A percentile compares a stretch with the other conserved stretches of the same genome.
Evolutionary conservation across 2,797 vertebrate genomes (phyloP).

Genomic region (Pseudomugil tenellus): DNA sequence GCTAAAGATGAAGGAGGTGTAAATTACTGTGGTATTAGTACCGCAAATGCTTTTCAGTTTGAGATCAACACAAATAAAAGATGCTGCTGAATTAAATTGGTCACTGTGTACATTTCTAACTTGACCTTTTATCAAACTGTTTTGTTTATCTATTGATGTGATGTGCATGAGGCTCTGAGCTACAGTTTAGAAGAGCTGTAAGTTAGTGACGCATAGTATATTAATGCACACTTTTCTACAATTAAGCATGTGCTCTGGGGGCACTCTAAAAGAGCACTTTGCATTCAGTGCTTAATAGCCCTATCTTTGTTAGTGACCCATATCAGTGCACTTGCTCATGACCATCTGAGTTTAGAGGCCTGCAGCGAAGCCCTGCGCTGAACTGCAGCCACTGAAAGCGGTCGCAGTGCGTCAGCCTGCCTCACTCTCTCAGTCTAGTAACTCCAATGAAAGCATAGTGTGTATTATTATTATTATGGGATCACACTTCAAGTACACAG

Average conservation of each 20-base stretch:
- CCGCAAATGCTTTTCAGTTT: background rate
- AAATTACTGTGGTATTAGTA: background rate
- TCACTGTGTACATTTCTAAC: background rate
- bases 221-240: slow-evolving; percentile 63
- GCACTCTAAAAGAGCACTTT: slow-evolving; percentile 55
- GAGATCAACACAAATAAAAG: background rate
- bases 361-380: slow-evolving; percentile 40
- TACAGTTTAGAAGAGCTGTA: slow-evolving; percentile 35
- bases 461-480: slow-evolving; percentile 49
- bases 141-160: slow-evolving; percentile 42
- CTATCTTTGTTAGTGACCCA: slow-evolving; percentile 59
- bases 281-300: slow-evolving; percentile 44
- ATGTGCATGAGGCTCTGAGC: slow-evolving; percentile 36
- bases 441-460: slow-evolving; percentile 47
- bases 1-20: background rate
- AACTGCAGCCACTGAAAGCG: slow-evolving; percentile 29
- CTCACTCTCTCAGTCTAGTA: slow-evolving; percentile 7
- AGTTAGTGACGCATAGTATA: slow-evolving; percentile 57
- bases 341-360: slow-evolving; percentile 39
- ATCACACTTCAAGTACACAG: slow-evolving; percentile 23
- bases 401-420: slow-evolving; percentile 14
- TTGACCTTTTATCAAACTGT: slow-evolving; percentile 13
- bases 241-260: slow-evolving; percentile 64
- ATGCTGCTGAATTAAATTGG: slow-evolving; percentile 1
- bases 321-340: slow-evolving; percentile 51